Conservation (phyloP, 64 coral and sea anemone species). For the Dendronephthya gigantea region DNA sequence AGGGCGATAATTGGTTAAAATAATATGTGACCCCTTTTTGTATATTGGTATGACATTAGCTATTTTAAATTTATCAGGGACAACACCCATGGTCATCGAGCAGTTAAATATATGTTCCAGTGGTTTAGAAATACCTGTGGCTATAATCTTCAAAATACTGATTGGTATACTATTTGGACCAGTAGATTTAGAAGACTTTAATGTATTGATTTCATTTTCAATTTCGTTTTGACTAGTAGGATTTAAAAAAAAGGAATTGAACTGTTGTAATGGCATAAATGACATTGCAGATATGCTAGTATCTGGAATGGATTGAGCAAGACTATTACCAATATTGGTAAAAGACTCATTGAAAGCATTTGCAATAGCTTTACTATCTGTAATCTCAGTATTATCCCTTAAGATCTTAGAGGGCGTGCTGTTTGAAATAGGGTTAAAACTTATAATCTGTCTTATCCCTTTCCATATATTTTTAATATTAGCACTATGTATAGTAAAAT, state of each 20-base stretch:
- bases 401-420: not conserved
- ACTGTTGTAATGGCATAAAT: not conserved
- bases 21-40: no score
- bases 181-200: not conserved
- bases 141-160: not conserved
- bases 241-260: not conserved
- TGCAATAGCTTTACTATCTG: not conserved
- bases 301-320: not conserved
- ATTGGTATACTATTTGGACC: not conserved
- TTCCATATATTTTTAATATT: constrained; percentile 16
- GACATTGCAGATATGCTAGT: not conserved
- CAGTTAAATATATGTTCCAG: not conserved
- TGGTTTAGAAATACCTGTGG: not conserved
- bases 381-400: not conserved
- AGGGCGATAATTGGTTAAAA: no score
- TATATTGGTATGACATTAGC: no score
- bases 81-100: no score
- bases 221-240: not conserved
- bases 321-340: not conserved
- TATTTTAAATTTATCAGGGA: no score
- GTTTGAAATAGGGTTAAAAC: not conserved
- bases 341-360: constrained; percentile 10
- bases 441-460: not conserved
- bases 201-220: not conserved
- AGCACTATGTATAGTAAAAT: not conserved